Evolutionary conservation across 2,113 vertebrate genomes (phyloP), one percentile per base, ranked within the genome.

Genomic region (Leptocoma aspasia): DNA sequence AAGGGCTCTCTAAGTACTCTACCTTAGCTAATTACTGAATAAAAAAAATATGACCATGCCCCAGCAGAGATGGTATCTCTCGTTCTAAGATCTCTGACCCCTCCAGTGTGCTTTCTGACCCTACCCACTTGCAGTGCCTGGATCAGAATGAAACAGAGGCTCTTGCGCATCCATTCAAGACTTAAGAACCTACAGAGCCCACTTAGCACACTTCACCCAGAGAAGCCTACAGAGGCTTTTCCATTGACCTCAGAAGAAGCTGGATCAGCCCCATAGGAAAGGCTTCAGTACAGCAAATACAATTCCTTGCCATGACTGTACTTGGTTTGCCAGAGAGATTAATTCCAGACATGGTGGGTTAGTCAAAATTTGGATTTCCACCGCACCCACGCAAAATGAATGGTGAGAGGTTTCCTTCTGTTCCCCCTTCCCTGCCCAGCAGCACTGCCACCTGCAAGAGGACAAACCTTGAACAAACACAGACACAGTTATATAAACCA

Each of bases 381-480:
- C 65, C 11, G 2, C 66, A 93, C 71, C 81, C 95, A 90, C 45
- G 4, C 64, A 91, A 85, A 86, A 90, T 82, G 42, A 96, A 94
- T 23, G 26, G 78, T 70, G 76, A 81, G 71, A 96, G 21, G 35
- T 54, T 92, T 89, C 85, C 69, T 92, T 95, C 78, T 79, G 64
- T 27, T 71, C 66, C 81, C 57, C 77, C 39, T 78, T 90, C 65
- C 41, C 50, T 89, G 50, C 72, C 65, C 65, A 80, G 63, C 86
- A 90, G 39, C 73, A 53, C 79, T 47, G 54, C 91, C 97, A 98
- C 97, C 97, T 98, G 95, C 94, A 95, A 88, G 63, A 94, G 77
- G 66, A 77, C 41, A 90, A 96, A 94, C 64, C 73, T 63, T 88
- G 75, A 95, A 91, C 60, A 81, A 65, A 65, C 75, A 82, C 61